Conservation (phyloP, 2,113 vertebrate genomes). For the Rhagologus leucostigma region DNA sequence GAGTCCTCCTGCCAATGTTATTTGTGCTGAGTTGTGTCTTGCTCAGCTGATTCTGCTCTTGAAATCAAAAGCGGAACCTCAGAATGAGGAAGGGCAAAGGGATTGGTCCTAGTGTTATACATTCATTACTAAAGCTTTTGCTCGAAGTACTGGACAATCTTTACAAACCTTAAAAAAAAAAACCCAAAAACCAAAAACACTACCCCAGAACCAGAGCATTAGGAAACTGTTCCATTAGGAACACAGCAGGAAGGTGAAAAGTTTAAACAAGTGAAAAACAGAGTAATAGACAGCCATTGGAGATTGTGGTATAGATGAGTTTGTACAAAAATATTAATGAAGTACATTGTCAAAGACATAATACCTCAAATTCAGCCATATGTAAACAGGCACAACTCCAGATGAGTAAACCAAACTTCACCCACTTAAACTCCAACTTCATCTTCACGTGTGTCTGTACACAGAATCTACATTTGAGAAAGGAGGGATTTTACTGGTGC, state of each 20-base stretch:
- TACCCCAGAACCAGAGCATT: conserved; percentile 13
- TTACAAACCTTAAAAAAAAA: background rate
- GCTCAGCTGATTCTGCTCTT: background rate
- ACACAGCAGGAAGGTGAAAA: conserved; percentile 63
- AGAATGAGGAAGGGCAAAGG: conserved; percentile 4
- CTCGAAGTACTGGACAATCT: background rate
- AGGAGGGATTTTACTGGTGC: background rate
- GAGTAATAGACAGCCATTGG: conserved; percentile 4
- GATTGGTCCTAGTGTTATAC: background rate
- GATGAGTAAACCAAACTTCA: background rate
- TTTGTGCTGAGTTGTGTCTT: conserved; percentile 19
- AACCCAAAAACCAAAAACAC: rapidly evolving
- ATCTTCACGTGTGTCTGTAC: rapidly evolving
- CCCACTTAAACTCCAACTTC: background rate
- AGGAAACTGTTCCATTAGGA: conserved; percentile 55
- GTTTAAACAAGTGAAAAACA: conserved; percentile 67
- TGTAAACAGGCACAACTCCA: background rate
- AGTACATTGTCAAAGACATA: background rate
- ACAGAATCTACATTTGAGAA: background rate
- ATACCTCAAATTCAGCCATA: background rate
- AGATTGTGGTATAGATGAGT: background rate
- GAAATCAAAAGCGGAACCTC: conserved; percentile 17
- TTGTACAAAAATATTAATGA: background rate
- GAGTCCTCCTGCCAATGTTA: conserved; percentile 8
- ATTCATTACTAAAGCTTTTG: background rate